These are phyloP conservation scores for Manduca sexta DNA, from an alignment of 1,140 invertebrate species.

Conservation along the genomic window DNA sequence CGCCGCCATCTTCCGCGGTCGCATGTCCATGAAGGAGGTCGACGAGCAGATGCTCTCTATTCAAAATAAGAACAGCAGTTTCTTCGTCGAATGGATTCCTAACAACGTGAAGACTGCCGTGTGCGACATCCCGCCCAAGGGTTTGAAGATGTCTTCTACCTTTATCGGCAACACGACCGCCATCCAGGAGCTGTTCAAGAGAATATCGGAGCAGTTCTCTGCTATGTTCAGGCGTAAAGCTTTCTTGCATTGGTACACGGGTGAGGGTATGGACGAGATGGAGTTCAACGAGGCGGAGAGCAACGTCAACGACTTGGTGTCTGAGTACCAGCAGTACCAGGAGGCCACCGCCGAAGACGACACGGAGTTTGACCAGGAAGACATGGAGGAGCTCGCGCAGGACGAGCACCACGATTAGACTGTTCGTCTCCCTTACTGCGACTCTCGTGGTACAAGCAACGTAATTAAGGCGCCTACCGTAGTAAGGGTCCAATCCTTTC, in stretches of 20 bases:
- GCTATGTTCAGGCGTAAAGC: slow-evolving; percentile 91
- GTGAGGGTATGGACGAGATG: slow-evolving; percentile 92
- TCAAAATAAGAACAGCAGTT: slow-evolving; percentile 80
- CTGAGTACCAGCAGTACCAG: slow-evolving; percentile 92
- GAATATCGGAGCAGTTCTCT: slow-evolving; percentile 77
- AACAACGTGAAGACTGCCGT: slow-evolving; percentile 76
- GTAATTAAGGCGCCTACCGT: neutral
- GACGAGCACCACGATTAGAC: slow-evolving; percentile 52
- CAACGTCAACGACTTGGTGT: slow-evolving; percentile 64
- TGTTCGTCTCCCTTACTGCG: neutral
- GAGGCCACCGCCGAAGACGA: slow-evolving; percentile 81
- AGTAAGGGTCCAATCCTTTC: slow-evolving; percentile 1
- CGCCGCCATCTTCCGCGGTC: slow-evolving; percentile 88
- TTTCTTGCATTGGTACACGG: slow-evolving; percentile 84
- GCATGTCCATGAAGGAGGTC: slow-evolving; percentile 93
- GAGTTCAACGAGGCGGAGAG: slow-evolving; percentile 88
- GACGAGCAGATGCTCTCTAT: slow-evolving; percentile 82
- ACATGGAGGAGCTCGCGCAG: slow-evolving; percentile 60
- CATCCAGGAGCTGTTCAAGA: slow-evolving; percentile 85
- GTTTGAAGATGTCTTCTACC: slow-evolving; percentile 84
- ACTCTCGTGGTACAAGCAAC: neutral
- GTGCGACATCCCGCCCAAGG: slow-evolving; percentile 76
- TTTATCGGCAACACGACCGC: slow-evolving; percentile 87
- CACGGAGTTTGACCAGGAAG: slow-evolving; percentile 76
- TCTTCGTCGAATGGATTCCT: slow-evolving; percentile 91